Conservation (phyloP, 2,113 vertebrate species). For the Callipepla squamata region DNA sequence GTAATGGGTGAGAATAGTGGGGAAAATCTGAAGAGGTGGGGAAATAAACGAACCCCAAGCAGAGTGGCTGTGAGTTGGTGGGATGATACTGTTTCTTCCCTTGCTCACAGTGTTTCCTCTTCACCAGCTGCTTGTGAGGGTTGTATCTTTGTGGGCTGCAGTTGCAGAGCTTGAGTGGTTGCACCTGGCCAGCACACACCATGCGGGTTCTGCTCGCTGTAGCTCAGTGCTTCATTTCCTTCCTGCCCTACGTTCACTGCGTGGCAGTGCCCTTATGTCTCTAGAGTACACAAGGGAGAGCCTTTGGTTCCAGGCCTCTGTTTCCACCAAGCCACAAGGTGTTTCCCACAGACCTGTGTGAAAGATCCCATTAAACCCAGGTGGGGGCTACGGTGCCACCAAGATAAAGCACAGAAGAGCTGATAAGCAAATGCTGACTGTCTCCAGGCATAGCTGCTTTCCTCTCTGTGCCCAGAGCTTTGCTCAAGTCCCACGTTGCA, state of each 20-base stretch:
- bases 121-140: background rate
- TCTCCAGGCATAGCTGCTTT: background rate
- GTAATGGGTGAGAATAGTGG: background rate
- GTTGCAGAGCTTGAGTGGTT: background rate
- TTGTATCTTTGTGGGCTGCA: background rate
- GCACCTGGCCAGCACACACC: background rate
- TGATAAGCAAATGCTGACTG: conserved; percentile 60
- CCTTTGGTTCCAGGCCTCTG: background rate
- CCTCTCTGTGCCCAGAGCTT: background rate
- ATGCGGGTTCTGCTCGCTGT: background rate
- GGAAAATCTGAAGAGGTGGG: background rate
- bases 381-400: conserved; percentile 1
- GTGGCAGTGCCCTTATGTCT: background rate
- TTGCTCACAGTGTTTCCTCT: background rate
- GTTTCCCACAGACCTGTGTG: background rate
- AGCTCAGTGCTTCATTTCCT: background rate
- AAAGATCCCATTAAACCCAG: background rate
- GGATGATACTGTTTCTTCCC: background rate
- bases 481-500: background rate
- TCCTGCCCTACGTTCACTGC: background rate
- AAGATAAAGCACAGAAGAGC: background rate
- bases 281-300: background rate
- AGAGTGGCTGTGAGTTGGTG: background rate
- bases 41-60: background rate
- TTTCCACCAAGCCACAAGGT: background rate